A percentile compares a stretch with the other conserved stretches of the same genome.
phyloP scores from a whole-genome alignment of 2,888 invertebrate species.

The Tiliacea citrago region DNA sequence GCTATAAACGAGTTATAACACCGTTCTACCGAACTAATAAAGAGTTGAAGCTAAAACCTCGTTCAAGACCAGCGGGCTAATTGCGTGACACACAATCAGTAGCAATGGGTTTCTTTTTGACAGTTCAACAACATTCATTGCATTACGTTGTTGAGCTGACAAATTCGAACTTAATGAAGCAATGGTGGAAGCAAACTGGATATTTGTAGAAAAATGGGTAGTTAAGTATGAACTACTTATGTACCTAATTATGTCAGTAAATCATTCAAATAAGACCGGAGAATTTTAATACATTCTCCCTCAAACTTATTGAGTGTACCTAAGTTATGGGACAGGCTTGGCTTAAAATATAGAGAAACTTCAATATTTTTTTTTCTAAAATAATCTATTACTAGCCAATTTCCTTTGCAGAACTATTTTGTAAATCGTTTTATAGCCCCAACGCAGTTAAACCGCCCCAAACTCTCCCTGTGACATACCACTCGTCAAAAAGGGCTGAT shows the following conservation, averaged over 20 bases:
- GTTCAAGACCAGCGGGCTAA: no score
- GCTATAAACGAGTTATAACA: no score
- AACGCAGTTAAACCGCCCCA: conserved; percentile 30
- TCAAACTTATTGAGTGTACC: not conserved
- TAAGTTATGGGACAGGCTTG: not conserved
- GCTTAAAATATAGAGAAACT: not conserved
- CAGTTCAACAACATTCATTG: no score
- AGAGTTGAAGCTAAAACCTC: no score
- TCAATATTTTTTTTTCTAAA: not conserved
- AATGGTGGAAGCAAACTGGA: no score
- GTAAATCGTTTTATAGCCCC: conserved; percentile 37
- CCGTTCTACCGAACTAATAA: no score
- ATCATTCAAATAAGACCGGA: not conserved
- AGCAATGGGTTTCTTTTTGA: no score
- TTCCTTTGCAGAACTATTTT: conserved; percentile 18
- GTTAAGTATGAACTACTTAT: not conserved
- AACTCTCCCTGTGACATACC: conserved; percentile 42
- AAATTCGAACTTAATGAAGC: no score
- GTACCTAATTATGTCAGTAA: not conserved
- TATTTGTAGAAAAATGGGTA: not conserved
- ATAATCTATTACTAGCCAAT: conserved; percentile 20
- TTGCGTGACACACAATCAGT: no score
- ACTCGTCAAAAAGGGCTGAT: conserved; percentile 61
- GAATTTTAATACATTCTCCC: not conserved
- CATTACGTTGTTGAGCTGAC: no score